Base-by-base conservation (phyloP, 2,888 invertebrate genomes). In the Isoperla grammatica region DNA sequence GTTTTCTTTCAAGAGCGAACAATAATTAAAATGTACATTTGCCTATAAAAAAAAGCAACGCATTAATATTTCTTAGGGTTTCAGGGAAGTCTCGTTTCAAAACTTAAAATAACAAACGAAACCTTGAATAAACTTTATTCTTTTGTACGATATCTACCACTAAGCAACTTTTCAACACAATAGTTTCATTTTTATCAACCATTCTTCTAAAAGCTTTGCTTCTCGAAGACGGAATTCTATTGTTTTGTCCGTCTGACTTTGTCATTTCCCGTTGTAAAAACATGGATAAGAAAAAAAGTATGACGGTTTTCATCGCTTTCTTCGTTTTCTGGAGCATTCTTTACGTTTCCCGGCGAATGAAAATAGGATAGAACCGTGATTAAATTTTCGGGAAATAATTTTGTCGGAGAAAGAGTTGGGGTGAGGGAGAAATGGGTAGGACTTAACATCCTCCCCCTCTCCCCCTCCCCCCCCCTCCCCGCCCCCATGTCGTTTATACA, bases 401-500 rank as follows among this genome's bases (percentile, higher is more conserved):
- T 59, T 48, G 53, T 39, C 53, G 35, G 60, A 55, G 58, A 58
- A 57, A 56, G 61, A 55, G 56, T 53, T 17, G 50, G 37, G 50
- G 13, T 23, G 37, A 13, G 60, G 56, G 61, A 64, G 66, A 65
- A 67, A 29, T 65, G 65, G 65, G 64, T 63, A 67, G 68, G 69
- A 69, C 50, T 15, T 53, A 29, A 29, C 29, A 8, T 29, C 29
- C 29, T 8, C 29, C 29, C 29, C 29, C 29, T 8, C 29, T 8
- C 29, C 8, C 29, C 29, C 39, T n/a, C n/a, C 29, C 29, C 29
- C 29, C 29, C 29, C 29, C 29, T 29, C 29, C 29, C 39, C 3
- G 3, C 5, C 45, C 19, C 17, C 5, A 70, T 69, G 69, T 65
- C 69, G 68, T 68, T 69, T 69, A 69, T 68, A 67, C 69, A 68